These are phyloP conservation scores for Parauchenoglanis punctatus DNA, from an alignment of 2,797 vertebrate genomes.

Conservation along the genomic window DNA sequence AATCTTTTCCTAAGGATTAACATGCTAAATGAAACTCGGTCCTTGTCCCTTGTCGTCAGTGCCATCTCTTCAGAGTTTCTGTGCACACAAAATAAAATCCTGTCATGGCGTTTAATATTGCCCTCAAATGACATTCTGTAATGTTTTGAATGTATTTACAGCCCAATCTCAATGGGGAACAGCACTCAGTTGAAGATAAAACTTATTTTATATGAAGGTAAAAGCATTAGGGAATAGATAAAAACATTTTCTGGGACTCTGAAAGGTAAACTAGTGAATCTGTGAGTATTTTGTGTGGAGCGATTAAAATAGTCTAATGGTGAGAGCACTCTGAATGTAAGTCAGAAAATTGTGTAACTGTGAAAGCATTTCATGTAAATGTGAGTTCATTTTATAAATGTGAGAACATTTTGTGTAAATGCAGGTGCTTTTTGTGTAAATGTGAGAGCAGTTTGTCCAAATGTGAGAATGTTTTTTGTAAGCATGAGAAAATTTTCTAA, in stretches of 20 bases:
- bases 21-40: background rate
- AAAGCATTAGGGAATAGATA: background rate
- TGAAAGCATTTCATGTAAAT: background rate
- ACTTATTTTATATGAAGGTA: background rate
- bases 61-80: background rate
- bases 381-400: background rate
- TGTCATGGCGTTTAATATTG: background rate
- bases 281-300: background rate
- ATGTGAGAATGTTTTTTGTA: background rate
- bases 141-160: background rate
- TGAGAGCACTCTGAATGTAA: background rate
- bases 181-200: background rate
- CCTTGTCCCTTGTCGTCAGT: background rate
- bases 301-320: background rate
- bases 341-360: background rate
- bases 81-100: background rate
- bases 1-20: too few species aligned
- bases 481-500: background rate
- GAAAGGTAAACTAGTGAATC: background rate
- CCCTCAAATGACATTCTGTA: background rate
- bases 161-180: background rate
- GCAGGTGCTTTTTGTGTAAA: background rate
- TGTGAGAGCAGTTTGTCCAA: background rate
- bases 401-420: background rate
- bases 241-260: background rate